Evolutionary conservation across 1,140 invertebrate species (phyloP).

Genomic region (Drosophila sucinea): DNA sequence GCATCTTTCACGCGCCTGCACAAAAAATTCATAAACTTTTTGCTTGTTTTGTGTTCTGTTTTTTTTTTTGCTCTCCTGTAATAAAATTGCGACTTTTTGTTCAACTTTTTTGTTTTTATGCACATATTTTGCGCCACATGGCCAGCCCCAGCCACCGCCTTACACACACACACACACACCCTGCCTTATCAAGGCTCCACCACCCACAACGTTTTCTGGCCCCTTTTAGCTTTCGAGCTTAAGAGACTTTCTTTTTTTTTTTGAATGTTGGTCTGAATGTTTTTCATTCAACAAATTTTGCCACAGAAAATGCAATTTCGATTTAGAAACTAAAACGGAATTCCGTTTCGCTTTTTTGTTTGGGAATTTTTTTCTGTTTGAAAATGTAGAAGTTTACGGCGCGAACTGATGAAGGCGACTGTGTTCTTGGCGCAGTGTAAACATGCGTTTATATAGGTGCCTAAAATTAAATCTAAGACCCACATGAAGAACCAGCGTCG

Average conservation of each 20-base stretch:
- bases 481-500: slow-evolving; percentile 59
- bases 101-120: slow-evolving; percentile 72
- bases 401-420: slow-evolving; percentile 64
- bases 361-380: not conserved
- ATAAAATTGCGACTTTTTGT: slow-evolving; percentile 74
- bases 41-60: slow-evolving; percentile 53
- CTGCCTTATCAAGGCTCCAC: slow-evolving; percentile 13
- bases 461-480: slow-evolving; percentile 75
- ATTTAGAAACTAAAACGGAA: slow-evolving; percentile 27
- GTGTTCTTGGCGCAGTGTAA: slow-evolving; percentile 67
- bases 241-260: slow-evolving; percentile 49
- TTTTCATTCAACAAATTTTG: slow-evolving; percentile 44
- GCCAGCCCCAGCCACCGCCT: slow-evolving; percentile 39
- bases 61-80: slow-evolving; percentile 49
- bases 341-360: not conserved
- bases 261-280: not conserved
- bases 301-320: slow-evolving; percentile 47
- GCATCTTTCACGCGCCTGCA: slow-evolving; percentile 80
- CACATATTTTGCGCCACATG: slow-evolving; percentile 80
- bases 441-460: slow-evolving; percentile 78
- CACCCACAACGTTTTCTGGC: slow-evolving; percentile 20
- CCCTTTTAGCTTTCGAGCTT: slow-evolving; percentile 45
- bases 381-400: slow-evolving; percentile 48
- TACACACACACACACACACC: slow-evolving; percentile 5
- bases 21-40: slow-evolving; percentile 77